Conservation (phyloP, 2,888 invertebrate genomes). For the Bursaphelenchus okinawaensis region DNA sequence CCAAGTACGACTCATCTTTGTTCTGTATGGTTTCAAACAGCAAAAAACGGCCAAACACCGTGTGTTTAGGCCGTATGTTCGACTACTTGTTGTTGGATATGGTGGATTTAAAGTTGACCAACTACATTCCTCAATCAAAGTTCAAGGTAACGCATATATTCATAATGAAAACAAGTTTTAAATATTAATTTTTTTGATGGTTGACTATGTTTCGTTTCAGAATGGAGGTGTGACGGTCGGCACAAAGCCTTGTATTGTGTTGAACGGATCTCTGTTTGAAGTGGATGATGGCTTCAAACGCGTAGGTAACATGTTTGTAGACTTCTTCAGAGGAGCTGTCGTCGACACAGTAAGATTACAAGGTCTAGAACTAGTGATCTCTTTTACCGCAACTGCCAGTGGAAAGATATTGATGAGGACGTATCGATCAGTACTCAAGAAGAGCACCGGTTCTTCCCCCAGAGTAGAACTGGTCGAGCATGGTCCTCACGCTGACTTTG, state of each 20-base stretch:
- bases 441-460: constrained; percentile 81
- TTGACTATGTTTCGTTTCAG: constrained; percentile 26
- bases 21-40: constrained; percentile 85
- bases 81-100: constrained; percentile 87
- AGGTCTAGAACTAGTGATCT: constrained; percentile 85
- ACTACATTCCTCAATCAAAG: constrained; percentile 66
- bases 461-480: constrained; percentile 86
- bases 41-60: constrained; percentile 69
- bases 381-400: constrained; percentile 78
- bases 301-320: constrained; percentile 77
- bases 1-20: constrained; percentile 79
- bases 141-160: constrained; percentile 37
- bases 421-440: constrained; percentile 75
- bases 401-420: constrained; percentile 70
- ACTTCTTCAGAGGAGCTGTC: constrained; percentile 82
- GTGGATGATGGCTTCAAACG: constrained; percentile 71
- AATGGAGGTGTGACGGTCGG: constrained; percentile 73
- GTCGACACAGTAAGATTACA: constrained; percentile 77
- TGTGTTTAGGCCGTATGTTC: constrained; percentile 69
- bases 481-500: constrained; percentile 84
- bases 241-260: constrained; percentile 81
- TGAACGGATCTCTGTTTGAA: constrained; percentile 87
- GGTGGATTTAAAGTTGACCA: constrained; percentile 85
- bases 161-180: neutral
- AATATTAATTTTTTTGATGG: neutral